Evolutionary conservation across 30 jellyfish, hydroid and myxozoan species (phyloP), one percentile per base, ranked within the genome.

Genomic region (Morbakka virulenta): DNA sequence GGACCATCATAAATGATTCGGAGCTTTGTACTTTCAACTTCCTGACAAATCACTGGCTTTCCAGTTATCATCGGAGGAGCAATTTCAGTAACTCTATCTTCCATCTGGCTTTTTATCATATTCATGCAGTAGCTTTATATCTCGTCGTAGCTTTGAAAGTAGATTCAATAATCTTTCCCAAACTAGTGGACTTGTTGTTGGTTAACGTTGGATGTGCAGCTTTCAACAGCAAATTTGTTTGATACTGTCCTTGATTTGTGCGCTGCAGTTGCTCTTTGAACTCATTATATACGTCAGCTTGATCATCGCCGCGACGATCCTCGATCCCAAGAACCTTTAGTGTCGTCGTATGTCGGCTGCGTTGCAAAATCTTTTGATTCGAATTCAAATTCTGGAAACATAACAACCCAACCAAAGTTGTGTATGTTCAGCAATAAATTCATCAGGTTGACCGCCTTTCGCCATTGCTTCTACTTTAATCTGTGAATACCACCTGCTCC

Each of bases 381-480:
- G 3, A 26, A 9, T 31, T 35, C 89, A 34, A 20, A 32, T 26
- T 89, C 95, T 9, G 88, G 83, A 12, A 86, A 81, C 97, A 82
- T 88, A 20, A 88, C 35, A 32, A 75, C 80, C 97, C 97, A 88
- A 4, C 95, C 95, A n/a, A 29, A 88, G 63, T 34, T 34, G 66
- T 17, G 97, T 88, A 28, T 52, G 26, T 47, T 88, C 95, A 20
- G 95, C 97, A 12, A 74, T 35, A 0, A 94, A 89, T 50, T 78
- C 32, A 22, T 88, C 95, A 28, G 57, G n/a, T 13, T 74, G 30
- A 17, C 94, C 94, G 4, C 57, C 72, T 61, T 87, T 82, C 28
- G 93, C 25, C 11, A 83, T 69, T 30, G 90, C 68, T 13, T 64
- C 17, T 21, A 82, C 36, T 33, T 85, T 64, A 76, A 77, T 85